phyloP scores from a whole-genome alignment of 2,888 invertebrate genomes.

The Byasa hedistus region DNA sequence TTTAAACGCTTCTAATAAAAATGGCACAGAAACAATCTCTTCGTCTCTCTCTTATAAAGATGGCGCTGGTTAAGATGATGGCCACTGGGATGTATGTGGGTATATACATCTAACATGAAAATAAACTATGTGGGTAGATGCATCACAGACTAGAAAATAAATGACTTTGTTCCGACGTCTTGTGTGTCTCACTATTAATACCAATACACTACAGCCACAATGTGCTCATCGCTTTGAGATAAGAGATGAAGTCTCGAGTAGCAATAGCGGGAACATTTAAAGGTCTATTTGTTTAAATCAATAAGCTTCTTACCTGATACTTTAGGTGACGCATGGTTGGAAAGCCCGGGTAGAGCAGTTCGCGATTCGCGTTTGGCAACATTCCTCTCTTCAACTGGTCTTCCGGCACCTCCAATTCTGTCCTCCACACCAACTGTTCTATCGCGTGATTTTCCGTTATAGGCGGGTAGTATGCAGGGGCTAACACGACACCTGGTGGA shows the following conservation, averaged over 20 bases:
- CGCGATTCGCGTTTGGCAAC: constrained; percentile 82
- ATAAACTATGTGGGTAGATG: too few species aligned
- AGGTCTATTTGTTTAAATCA: not conserved
- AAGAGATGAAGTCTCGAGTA: not conserved
- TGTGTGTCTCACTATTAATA: too few species aligned
- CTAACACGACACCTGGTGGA: constrained; percentile 59
- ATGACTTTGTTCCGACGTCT: too few species aligned
- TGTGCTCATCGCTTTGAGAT: too few species aligned
- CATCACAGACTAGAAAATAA: too few species aligned
- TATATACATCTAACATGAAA: too few species aligned
- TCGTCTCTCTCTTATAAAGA: too few species aligned
- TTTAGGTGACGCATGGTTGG: constrained; percentile 93
- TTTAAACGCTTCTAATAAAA: too few species aligned
- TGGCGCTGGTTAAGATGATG: too few species aligned
- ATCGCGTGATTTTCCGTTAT: constrained; percentile 80
- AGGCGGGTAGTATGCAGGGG: constrained; percentile 83
- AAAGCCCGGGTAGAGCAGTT: constrained; percentile 92
- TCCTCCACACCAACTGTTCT: constrained; percentile 70
- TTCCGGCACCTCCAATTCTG: constrained; percentile 80
- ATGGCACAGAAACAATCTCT: too few species aligned
- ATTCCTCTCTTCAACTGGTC: constrained; percentile 84
- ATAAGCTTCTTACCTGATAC: constrained; percentile 82
- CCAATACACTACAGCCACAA: too few species aligned
- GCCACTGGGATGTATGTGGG: too few species aligned
- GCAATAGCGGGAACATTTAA: not conserved